Evolutionary conservation across 2,888 invertebrate genomes (phyloP).

Genomic region (Tenthredo mesomela): DNA sequence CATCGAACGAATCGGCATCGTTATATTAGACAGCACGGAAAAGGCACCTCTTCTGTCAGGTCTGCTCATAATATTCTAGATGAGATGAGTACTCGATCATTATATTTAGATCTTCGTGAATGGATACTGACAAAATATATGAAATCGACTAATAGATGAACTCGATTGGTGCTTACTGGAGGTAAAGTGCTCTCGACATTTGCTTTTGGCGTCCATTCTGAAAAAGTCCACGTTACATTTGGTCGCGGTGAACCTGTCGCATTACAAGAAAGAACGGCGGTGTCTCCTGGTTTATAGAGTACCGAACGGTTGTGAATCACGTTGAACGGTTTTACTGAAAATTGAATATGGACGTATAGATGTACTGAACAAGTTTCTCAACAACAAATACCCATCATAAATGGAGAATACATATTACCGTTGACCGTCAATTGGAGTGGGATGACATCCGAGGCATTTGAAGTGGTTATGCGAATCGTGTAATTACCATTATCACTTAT

Average conservation of each 20-base stretch:
- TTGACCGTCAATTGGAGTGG: background rate
- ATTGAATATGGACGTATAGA: background rate
- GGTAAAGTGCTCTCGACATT: background rate
- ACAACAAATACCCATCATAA: background rate
- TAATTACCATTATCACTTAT: slow-evolving; percentile 13
- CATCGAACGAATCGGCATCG: slow-evolving; percentile 41
- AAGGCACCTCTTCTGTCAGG: background rate
- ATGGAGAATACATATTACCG: background rate
- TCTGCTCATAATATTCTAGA: background rate
- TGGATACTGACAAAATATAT: background rate
- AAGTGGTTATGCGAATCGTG: background rate
- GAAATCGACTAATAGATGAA: background rate
- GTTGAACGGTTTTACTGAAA: background rate
- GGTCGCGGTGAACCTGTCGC: background rate
- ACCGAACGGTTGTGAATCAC: slow-evolving; percentile 3
- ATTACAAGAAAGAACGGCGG: background rate
- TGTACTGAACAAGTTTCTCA: background rate
- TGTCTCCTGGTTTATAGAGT: background rate
- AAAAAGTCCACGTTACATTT: background rate
- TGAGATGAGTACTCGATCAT: background rate
- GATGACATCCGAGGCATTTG: background rate
- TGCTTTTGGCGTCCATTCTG: background rate
- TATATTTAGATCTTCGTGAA: background rate
- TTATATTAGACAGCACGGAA: slow-evolving; percentile 5
- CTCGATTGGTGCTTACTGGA: background rate